Conservation (phyloP, 2,888 invertebrate genomes). For the Neoscelio sp. region DNA sequence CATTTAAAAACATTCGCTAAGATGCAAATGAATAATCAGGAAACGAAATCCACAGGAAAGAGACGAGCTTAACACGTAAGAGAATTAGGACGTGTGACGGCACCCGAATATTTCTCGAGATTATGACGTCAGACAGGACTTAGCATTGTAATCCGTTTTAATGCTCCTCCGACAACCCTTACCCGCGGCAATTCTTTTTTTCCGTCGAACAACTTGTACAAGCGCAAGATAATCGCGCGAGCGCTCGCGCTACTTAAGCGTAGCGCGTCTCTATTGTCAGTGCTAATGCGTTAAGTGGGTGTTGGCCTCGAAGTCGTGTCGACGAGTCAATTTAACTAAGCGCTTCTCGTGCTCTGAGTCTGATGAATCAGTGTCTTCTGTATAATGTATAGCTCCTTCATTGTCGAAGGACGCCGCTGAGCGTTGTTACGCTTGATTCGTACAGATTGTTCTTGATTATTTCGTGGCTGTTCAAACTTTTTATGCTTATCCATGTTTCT, state of each 20-base stretch:
- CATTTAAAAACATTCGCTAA: too few relatives aligned
- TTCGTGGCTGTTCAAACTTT: constrained; percentile 42
- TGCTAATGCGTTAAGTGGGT: constrained; percentile 69
- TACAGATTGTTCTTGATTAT: constrained; percentile 61
- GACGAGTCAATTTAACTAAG: constrained; percentile 70
- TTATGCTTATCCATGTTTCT: constrained; percentile 48
- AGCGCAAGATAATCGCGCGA: constrained; percentile 62
- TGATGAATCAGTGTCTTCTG: constrained; percentile 69
- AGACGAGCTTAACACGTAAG: constrained; percentile 67
- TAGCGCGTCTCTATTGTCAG: constrained; percentile 69
- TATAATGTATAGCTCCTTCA: constrained; percentile 56
- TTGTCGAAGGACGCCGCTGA: constrained; percentile 59
- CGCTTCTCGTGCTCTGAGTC: constrained; percentile 54
- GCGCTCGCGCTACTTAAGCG: constrained; percentile 67
- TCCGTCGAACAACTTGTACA: constrained; percentile 54
- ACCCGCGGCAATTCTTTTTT: constrained; percentile 40
- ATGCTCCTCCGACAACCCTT: constrained; percentile 73
- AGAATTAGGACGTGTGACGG: constrained; percentile 68
- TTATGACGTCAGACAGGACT: constrained; percentile 82
- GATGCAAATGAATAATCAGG: constrained; percentile 41
- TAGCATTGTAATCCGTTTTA: constrained; percentile 82
- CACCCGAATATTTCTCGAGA: constrained; percentile 81
- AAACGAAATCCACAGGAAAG: constrained; percentile 48
- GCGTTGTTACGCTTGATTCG: constrained; percentile 54
- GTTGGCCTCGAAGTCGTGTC: constrained; percentile 67